Conservation (phyloP, 2,888 invertebrate species). For the Seladonia tumulorum region DNA sequence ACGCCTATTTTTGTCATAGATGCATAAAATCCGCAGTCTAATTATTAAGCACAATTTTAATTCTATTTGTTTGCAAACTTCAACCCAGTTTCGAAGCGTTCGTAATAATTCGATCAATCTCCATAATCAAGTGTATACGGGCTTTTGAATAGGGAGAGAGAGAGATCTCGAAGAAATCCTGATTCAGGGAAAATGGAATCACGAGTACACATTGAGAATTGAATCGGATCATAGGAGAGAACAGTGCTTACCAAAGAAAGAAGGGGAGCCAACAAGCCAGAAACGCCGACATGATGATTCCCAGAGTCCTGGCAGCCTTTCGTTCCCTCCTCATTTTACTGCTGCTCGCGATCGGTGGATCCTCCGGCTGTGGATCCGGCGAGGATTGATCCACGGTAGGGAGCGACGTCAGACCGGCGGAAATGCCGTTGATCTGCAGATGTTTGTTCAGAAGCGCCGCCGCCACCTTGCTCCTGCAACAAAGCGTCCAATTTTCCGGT, state of each 20-base stretch:
- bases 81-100: no score
- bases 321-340: slow-evolving; percentile 95
- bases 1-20: no score
- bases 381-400: slow-evolving; percentile 83
- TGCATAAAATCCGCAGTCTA: no score
- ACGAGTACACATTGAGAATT: background rate
- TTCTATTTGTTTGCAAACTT: no score
- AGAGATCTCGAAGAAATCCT: background rate
- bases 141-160: no score
- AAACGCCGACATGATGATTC: slow-evolving; percentile 98
- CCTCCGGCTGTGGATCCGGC: slow-evolving; percentile 80
- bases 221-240: background rate
- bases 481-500: slow-evolving; percentile 40
- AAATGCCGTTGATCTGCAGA: slow-evolving; percentile 95
- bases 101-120: no score
- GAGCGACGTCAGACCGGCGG: slow-evolving; percentile 87
- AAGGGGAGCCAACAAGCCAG: slow-evolving; percentile 98
- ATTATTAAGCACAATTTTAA: no score
- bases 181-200: background rate
- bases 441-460: slow-evolving; percentile 94
- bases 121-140: no score
- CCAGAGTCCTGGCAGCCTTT: slow-evolving; percentile 96
- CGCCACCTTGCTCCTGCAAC: slow-evolving; percentile 93
- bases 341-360: slow-evolving; percentile 89
- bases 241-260: slow-evolving; percentile 91